These are phyloP conservation scores for Drosophila anomalata DNA, from an alignment of 2,888 invertebrate species.

Conservation along the genomic window DNA sequence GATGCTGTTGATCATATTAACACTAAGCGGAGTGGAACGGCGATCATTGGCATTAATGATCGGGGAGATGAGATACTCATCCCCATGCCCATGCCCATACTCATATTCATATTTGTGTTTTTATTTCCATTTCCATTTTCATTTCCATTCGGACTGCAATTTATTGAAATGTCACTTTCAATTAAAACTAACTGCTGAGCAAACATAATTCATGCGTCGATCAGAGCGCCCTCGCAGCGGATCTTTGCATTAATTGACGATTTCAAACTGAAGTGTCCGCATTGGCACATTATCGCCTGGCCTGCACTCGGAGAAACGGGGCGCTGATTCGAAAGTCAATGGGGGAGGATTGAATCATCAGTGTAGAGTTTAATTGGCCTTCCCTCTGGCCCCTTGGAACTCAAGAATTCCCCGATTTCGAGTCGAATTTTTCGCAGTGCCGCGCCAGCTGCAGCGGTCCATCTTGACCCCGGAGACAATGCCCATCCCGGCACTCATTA, in stretches of 20 bases:
- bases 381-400: too few species aligned
- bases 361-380: too few species aligned
- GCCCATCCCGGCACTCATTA: constrained; percentile 61
- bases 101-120: constrained; percentile 30
- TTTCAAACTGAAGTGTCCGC: constrained; percentile 73
- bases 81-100: constrained; percentile 10
- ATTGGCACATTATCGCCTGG: constrained; percentile 72
- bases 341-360: background rate
- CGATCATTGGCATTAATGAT: constrained; percentile 48
- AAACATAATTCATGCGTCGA: constrained; percentile 73
- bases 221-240: constrained; percentile 33
- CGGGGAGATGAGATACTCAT: constrained; percentile 22
- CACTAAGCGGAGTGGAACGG: constrained; percentile 55
- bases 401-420: background rate
- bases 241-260: constrained; percentile 73
- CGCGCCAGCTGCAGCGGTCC: constrained; percentile 33
- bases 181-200: constrained; percentile 77
- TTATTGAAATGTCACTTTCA: constrained; percentile 80
- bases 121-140: background rate
- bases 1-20: constrained; percentile 77
- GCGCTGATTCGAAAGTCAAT: too few species aligned
- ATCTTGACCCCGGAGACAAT: constrained; percentile 50
- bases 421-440: constrained; percentile 9
- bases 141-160: constrained; percentile 47
- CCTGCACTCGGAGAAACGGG: constrained; percentile 3